Base-by-base conservation (phyloP, 2,797 vertebrate species). In the Heliangelus exortis region DNA sequence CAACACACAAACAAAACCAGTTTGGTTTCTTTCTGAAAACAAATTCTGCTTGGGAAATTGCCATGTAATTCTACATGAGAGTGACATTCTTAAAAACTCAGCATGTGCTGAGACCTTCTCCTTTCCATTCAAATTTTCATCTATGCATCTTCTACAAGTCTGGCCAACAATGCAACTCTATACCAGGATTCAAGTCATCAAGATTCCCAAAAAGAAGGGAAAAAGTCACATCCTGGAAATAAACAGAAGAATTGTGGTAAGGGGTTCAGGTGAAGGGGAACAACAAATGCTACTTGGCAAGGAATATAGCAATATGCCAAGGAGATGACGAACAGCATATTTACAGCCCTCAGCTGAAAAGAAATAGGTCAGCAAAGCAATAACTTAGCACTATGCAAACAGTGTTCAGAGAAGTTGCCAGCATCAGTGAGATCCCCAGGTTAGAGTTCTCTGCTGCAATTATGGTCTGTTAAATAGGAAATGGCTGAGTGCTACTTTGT, bases 341-440 rank as follows among this genome's bases (percentile, higher is more conserved):
- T 93, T 90, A 33, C 82, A 93, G 83, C 68, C 41, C 69, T 91
- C 62, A 92, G 12, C 7, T 89, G 62, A 71, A 91, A 93, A 91
- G 25, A 96, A 94, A 47, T 68, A 73, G 78, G 71, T 92, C 84
- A 95, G 89, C 62, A 96, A 86, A 95, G 93, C 48, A 93, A 63
- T 41, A 85, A 73, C 87, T 76, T n/a, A 53, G 33, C 86, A 88
- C 89, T 90, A 68, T 53, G 29, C 77, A 95, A 84, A 28, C 13
- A 50, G 23, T 89, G 76, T 68, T 87, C 47, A 63, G 22, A 82
- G 68, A 95, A 78, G 22, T 85, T 94, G 91, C 89, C 90, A 96
- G 21, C 90, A 79, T 58, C 58, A 79, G 21, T 89, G 89, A 92
- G 81, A 79, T 72, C 15, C 36, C 51, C 26, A 61, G 34, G 68